These are phyloP conservation scores for Drosophila anomalata DNA, from an alignment of 2,888 invertebrate species.

Conservation along the genomic window DNA sequence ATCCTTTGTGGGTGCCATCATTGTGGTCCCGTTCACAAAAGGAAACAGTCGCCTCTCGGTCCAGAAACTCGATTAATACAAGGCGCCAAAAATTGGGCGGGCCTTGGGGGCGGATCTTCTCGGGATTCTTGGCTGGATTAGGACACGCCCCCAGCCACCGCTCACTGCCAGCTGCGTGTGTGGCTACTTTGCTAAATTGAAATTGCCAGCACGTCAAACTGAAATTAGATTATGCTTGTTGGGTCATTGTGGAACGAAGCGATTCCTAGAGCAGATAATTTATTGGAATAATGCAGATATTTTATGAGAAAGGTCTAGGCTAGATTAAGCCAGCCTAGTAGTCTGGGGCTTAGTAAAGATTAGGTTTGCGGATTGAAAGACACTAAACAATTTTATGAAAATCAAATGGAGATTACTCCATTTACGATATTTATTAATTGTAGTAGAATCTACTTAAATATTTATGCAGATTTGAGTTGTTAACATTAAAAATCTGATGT, in stretches of 20 bases:
- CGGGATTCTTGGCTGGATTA: constrained; percentile 18
- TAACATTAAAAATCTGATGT: too few relatives aligned
- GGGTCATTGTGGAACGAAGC: constrained; percentile 19
- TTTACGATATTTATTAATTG: neutral
- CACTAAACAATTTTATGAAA: neutral
- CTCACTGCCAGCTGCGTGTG: constrained; percentile 8
- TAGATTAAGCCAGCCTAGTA: neutral
- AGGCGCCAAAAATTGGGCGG: constrained; percentile 39
- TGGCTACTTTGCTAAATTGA: constrained; percentile 35
- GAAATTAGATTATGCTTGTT: constrained; percentile 46
- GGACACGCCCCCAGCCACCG: constrained; percentile 19
- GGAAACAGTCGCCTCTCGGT: constrained; percentile 14
- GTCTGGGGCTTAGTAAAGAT: neutral
- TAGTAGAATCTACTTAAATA: too few relatives aligned
- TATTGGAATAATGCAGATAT: constrained; percentile 12
- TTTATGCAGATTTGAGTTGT: too few relatives aligned
- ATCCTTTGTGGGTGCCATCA: constrained; percentile 55
- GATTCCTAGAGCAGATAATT: constrained; percentile 22
- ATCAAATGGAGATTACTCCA: too few relatives aligned
- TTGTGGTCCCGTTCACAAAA: constrained; percentile 55
- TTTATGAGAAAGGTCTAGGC: neutral
- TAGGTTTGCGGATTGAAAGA: neutral
- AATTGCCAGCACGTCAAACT: constrained; percentile 55
- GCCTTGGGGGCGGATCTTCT: constrained; percentile 38
- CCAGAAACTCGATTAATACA: constrained; percentile 52